A percentile compares a stretch with the other conserved stretches of the same genome.
Evolutionary conservation across 2,113 vertebrate species (phyloP).

Genomic region (Notothenia rossii): DNA sequence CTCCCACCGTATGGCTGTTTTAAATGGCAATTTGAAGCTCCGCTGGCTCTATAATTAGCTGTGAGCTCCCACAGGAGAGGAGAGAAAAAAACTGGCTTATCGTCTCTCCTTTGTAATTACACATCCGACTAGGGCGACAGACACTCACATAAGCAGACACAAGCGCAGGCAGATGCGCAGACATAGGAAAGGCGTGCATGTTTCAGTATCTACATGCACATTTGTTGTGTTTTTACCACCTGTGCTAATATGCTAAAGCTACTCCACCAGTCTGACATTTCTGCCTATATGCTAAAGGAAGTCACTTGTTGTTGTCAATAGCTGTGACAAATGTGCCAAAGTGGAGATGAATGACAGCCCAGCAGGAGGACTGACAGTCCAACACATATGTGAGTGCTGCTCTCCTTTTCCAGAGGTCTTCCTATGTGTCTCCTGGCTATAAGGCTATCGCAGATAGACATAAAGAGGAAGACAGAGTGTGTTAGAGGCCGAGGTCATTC

Average conservation of each 20-base stretch:
- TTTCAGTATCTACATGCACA: constrained; percentile 20
- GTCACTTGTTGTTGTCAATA: constrained; percentile 38
- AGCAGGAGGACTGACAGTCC: constrained; percentile 28
- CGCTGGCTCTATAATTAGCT: constrained; percentile 85
- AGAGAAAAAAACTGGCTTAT: constrained; percentile 73
- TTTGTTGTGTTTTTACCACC: constrained; percentile 34
- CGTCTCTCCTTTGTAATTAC: constrained; percentile 85
- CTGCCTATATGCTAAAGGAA: constrained; percentile 12
- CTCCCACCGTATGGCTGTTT: constrained; percentile 83
- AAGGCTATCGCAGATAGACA: constrained; percentile 47
- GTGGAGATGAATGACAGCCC: constrained; percentile 42
- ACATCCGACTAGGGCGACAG: constrained; percentile 74
- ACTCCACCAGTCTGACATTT: not conserved
- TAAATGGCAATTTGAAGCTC: constrained; percentile 87
- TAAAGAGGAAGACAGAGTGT: constrained; percentile 52
- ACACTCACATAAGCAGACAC: constrained; percentile 62
- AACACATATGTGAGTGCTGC: constrained; percentile 30
- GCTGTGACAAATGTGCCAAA: constrained; percentile 40
- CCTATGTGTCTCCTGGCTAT: constrained; percentile 10
- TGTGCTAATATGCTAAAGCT: constrained; percentile 20
- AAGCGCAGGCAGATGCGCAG: constrained; percentile 59
- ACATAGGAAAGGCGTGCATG: constrained; percentile 38
- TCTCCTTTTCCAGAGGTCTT: constrained; percentile 7
- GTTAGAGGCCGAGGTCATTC: constrained; percentile 64
- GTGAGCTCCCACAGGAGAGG: constrained; percentile 80